These are phyloP conservation scores for Carapus acus DNA, from an alignment of 2,797 vertebrate species.

Conservation along the genomic window DNA sequence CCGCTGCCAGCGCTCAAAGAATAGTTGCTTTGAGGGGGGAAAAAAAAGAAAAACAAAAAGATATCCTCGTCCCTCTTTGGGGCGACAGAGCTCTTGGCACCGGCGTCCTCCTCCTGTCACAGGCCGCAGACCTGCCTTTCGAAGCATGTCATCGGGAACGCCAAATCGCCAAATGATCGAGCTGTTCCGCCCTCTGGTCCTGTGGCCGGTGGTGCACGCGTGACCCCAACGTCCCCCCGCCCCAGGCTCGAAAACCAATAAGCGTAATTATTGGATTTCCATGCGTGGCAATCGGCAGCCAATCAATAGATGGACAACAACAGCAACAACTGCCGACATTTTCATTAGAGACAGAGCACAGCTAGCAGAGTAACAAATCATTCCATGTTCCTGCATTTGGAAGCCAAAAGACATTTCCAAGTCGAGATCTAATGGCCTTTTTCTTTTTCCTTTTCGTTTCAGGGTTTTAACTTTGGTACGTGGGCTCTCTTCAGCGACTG, in stretches of 20 bases:
- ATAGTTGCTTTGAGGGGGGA: constrained; percentile 66
- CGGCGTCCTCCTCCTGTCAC: constrained; percentile 27
- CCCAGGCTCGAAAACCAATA: constrained; percentile 17
- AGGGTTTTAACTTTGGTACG: constrained; percentile 65
- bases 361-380: not conserved
- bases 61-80: constrained; percentile 49
- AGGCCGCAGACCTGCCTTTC: not conserved
- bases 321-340: not conserved
- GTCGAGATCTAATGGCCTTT: not conserved
- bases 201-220: not conserved
- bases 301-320: constrained; percentile 36
- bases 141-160: constrained; percentile 6
- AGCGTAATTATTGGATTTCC: constrained; percentile 14
- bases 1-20: constrained; percentile 50
- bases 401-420: constrained; percentile 3
- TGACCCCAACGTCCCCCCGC: constrained; percentile 25
- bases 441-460: constrained; percentile 16
- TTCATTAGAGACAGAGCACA: too few species aligned
- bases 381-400: not conserved
- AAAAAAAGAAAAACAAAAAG: too few species aligned
- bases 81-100: constrained; percentile 39
- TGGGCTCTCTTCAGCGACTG: constrained; percentile 43
- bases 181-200: too few species aligned
- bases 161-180: too few species aligned
- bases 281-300: constrained; percentile 14